Evolutionary conservation across 2,888 invertebrate species (phyloP).

Genomic region (Pollenia griseotomentosa): DNA sequence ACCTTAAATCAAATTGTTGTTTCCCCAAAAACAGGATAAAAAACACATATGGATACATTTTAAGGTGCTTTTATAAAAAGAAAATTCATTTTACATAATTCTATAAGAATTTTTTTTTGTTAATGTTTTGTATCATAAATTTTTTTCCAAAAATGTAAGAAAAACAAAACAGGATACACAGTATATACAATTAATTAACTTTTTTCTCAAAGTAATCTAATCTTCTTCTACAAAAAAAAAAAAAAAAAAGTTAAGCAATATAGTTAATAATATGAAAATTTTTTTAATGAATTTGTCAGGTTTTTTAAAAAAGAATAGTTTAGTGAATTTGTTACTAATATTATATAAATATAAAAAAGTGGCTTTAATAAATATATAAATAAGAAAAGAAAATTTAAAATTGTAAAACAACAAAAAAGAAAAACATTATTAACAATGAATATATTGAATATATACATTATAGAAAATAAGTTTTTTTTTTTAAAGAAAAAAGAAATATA

Average conservation of each 20-base stretch:
- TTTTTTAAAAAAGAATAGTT: conserved; percentile 67
- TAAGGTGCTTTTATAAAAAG: conserved; percentile 71
- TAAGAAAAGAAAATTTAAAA: conserved; percentile 64
- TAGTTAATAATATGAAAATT: conserved; percentile 64
- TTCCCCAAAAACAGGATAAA: background rate
- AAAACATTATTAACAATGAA: conserved; percentile 45
- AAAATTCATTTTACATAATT: conserved; percentile 40
- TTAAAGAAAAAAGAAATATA: background rate
- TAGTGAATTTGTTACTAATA: conserved; percentile 71
- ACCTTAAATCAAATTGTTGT: background rate
- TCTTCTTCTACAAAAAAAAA: conserved; percentile 6
- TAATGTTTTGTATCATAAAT: conserved; percentile 56
- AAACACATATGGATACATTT: conserved; percentile 1
- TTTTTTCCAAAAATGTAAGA: conserved; percentile 34
- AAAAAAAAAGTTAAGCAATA: conserved; percentile 68
- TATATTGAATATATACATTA: conserved; percentile 49
- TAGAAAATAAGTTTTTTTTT: conserved; percentile 50
- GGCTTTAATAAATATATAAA: conserved; percentile 72
- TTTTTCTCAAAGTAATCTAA: conserved; percentile 57
- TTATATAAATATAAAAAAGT: conserved; percentile 67
- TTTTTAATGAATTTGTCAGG: conserved; percentile 70
- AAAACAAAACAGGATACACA: conserved; percentile 71
- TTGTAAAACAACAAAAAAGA: conserved; percentile 43
- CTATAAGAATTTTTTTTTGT: conserved; percentile 58
- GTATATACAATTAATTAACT: conserved; percentile 68